A percentile compares a stretch with the other conserved stretches of the same genome.
Evolutionary conservation across 2,888 invertebrate genomes (phyloP).

Genomic region (Tachystola acroxantha): DNA sequence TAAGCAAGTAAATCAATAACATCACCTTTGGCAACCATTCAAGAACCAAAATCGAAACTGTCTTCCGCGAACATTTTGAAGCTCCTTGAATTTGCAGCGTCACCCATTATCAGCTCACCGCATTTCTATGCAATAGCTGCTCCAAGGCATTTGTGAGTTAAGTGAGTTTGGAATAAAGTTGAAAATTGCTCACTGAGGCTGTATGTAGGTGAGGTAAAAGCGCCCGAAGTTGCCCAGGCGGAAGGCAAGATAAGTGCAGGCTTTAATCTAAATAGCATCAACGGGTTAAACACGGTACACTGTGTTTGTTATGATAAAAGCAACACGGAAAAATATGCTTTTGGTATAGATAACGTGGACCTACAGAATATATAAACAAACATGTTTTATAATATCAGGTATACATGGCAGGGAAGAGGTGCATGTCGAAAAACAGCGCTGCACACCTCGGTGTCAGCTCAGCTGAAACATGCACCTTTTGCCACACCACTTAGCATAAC

Average conservation of each 20-base stretch:
- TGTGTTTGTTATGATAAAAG: constrained; percentile 5
- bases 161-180: constrained; percentile 34
- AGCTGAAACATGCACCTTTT: no score
- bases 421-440: no score
- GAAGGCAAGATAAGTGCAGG: constrained; percentile 63
- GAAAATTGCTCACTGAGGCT: constrained; percentile 29
- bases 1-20: constrained; percentile 4
- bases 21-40: constrained; percentile 12
- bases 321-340: background rate
- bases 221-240: constrained; percentile 50
- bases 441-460: no score
- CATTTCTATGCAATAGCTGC: constrained; percentile 60
- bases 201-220: constrained; percentile 37
- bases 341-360: no score
- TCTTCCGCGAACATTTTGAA: constrained; percentile 41
- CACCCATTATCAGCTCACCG: constrained; percentile 57
- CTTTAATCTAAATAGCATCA: constrained; percentile 71
- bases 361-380: background rate
- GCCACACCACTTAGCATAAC: no score
- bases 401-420: no score
- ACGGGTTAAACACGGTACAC: constrained; percentile 37
- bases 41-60: constrained; percentile 21
- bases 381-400: no score
- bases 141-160: constrained; percentile 27
- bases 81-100: constrained; percentile 38